A percentile compares a stretch with the other conserved stretches of the same genome.
Evolutionary conservation across 2,797 vertebrate species (phyloP).

Genomic region (Anas flavirostris): DNA sequence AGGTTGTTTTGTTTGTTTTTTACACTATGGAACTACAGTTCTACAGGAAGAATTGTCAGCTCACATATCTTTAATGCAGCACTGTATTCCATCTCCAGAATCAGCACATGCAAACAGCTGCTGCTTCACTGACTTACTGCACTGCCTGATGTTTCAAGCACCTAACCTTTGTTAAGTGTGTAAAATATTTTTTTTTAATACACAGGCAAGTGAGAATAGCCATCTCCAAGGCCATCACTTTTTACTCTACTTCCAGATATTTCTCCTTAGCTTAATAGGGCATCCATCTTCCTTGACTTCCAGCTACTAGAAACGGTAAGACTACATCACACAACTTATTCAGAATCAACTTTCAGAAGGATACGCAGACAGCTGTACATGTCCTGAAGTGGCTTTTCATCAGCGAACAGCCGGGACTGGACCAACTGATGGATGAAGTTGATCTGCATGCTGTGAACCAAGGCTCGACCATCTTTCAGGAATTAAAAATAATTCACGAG

Average conservation of each 20-base stretch:
- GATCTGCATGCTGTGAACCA: slow-evolving; percentile 98
- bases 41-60: not conserved
- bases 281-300: not conserved
- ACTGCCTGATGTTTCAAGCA: not conserved
- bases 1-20: not conserved
- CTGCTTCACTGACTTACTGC: not conserved
- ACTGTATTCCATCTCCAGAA: not conserved
- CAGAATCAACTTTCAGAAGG: slow-evolving; percentile 77
- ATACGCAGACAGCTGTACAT: slow-evolving; percentile 99
- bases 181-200: not conserved
- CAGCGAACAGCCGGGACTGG: slow-evolving; percentile 96
- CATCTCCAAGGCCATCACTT: not conserved
- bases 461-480: slow-evolving; percentile 89
- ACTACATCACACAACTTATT: not conserved
- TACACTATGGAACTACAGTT: not conserved
- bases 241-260: not conserved
- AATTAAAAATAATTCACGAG: slow-evolving; percentile 51
- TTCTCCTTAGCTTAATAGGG: not conserved
- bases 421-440: slow-evolving; percentile 98
- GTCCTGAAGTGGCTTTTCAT: slow-evolving; percentile 98
- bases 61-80: not conserved
- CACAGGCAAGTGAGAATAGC: not conserved
- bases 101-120: not conserved
- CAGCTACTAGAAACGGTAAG: not conserved
- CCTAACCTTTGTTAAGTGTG: not conserved